Percentiles rank a stretch among this genome's conserved stretches.
Conservation (phyloP, 2,113 vertebrate species). For the Rousettus leschenaultii region DNA sequence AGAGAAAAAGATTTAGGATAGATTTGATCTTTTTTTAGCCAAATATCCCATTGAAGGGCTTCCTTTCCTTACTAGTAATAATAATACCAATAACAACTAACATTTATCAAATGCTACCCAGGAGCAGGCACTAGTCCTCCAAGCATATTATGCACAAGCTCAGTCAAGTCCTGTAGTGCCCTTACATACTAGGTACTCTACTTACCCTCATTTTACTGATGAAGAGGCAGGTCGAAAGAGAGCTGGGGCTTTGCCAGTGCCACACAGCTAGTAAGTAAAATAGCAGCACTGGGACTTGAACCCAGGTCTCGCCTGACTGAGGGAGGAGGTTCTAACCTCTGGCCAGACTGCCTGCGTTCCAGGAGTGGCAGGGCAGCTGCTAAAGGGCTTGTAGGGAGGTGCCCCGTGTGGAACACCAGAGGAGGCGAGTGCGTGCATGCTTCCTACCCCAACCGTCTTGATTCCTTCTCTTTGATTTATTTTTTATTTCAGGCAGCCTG, state of each 20-base stretch:
- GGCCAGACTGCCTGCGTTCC: neutral
- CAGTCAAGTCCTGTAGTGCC: neutral
- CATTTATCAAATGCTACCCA: neutral
- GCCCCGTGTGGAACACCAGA: accelerated
- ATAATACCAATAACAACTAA: neutral
- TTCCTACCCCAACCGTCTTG: neutral
- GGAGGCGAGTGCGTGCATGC: neutral
- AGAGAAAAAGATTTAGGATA: neutral
- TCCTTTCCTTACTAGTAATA: neutral
- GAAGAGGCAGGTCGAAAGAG: neutral
- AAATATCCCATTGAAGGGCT: neutral
- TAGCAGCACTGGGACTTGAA: neutral
- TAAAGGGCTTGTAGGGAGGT: neutral
- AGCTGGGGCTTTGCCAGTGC: neutral
- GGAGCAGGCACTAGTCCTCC: neutral
- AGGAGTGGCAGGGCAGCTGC: neutral
- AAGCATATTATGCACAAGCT: neutral
- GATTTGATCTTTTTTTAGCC: neutral
- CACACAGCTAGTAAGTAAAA: neutral
- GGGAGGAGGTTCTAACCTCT: neutral
- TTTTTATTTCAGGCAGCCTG: neutral
- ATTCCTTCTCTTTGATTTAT: neutral
- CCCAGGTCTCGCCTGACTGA: neutral
- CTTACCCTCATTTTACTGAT: neutral
- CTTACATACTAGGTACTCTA: neutral